These are phyloP conservation scores for Phytoseiulus persimilis DNA, from an alignment of 2,888 invertebrate species.

Conservation along the genomic window DNA sequence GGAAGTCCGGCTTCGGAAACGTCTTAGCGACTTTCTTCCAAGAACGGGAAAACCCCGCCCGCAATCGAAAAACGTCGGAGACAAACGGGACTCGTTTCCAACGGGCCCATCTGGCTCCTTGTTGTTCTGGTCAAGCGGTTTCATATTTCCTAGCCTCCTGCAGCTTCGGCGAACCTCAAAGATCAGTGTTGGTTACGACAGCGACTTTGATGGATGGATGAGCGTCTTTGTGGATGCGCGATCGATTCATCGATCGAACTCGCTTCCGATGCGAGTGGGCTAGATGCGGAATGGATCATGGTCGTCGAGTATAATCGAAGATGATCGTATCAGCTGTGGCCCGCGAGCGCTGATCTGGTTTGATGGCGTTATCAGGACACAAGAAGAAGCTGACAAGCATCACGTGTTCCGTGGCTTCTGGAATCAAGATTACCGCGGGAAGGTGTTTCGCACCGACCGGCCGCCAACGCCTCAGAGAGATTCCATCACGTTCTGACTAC, in stretches of 20 bases:
- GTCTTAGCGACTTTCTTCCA: not conserved
- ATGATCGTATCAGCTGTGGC: not conserved
- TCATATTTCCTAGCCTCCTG: not conserved
- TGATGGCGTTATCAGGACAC: not conserved
- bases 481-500: not conserved
- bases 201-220: not conserved
- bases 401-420: not conserved
- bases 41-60: not conserved
- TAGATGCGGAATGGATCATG: not conserved
- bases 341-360: not conserved
- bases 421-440: not conserved
- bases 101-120: not conserved
- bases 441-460: no score
- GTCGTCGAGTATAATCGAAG: not conserved
- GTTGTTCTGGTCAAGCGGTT: not conserved
- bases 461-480: not conserved
- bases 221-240: not conserved
- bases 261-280: not conserved
- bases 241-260: not conserved
- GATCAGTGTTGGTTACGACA: not conserved
- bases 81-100: not conserved
- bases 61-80: not conserved
- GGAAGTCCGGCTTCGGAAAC: not conserved
- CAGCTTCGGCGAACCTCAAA: not conserved
- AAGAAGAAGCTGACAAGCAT: not conserved